Conservation (phyloP, 2,113 vertebrate genomes). For the Phasianus colchicus region DNA sequence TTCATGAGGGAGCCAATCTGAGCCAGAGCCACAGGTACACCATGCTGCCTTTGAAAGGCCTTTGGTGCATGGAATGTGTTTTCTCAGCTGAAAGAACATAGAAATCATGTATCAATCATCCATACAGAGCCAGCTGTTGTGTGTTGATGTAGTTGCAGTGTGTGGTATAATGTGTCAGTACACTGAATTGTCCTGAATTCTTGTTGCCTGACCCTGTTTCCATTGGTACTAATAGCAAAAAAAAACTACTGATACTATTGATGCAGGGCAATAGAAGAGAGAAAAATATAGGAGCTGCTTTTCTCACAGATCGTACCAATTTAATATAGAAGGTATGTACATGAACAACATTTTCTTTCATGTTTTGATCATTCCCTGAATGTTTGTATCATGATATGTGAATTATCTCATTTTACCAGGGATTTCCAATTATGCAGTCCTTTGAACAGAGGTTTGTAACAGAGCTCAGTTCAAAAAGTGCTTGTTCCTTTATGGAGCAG, state of each 20-base stretch:
- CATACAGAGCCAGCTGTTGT: not conserved
- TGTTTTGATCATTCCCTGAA: not conserved
- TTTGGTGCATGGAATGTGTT: not conserved
- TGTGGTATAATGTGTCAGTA: not conserved
- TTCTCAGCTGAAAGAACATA: not conserved
- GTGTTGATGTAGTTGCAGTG: not conserved
- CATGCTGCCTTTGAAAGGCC: not conserved
- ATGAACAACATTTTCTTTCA: not conserved
- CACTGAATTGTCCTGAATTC: not conserved
- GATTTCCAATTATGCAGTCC: not conserved
- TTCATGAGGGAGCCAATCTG: not conserved
- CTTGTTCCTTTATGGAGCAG: not conserved
- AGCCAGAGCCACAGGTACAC: not conserved
- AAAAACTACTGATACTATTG: not conserved
- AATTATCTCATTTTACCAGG: not conserved
- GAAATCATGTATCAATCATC: not conserved
- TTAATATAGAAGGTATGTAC: not conserved
- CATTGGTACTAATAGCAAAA: not conserved
- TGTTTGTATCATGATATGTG: not conserved
- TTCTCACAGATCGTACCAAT: not conserved
- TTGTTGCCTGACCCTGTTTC: fast-evolving
- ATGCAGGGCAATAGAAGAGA: not conserved
- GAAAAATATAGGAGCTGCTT: not conserved
- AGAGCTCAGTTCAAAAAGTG: not conserved
- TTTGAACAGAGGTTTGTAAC: not conserved